Evolutionary conservation across 2,888 invertebrate species (phyloP).

Genomic region (Metallyticus violacea): DNA sequence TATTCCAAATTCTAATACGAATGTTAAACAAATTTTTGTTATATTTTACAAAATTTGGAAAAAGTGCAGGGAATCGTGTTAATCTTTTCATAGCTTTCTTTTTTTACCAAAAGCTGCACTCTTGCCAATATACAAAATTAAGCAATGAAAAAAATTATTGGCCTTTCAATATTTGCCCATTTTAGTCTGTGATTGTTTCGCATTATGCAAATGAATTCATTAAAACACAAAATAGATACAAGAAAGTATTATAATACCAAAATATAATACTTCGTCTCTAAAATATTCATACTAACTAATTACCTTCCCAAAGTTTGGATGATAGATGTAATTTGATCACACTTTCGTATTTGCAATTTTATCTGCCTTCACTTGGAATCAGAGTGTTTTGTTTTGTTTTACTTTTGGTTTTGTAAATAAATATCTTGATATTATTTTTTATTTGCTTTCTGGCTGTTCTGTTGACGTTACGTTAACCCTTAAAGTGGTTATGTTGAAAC

Average conservation of each 20-base stretch:
- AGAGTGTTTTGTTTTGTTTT: neutral
- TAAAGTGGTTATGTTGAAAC: neutral
- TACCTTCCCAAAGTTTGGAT: neutral
- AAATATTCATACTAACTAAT: neutral
- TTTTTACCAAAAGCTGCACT: too few relatives aligned
- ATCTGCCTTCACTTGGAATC: neutral
- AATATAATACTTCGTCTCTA: slow-evolving; percentile 12
- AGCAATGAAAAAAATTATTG: neutral
- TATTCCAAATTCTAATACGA: too few relatives aligned
- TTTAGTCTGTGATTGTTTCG: neutral
- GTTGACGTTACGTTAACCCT: neutral
- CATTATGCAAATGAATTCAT: too few relatives aligned
- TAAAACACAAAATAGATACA: too few relatives aligned
- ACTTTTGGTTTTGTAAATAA: neutral
- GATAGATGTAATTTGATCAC: neutral
- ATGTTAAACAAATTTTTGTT: too few relatives aligned
- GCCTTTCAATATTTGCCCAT: neutral
- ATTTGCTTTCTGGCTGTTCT: neutral
- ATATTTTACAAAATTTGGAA: too few relatives aligned
- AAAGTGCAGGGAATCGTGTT: too few relatives aligned
- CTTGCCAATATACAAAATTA: too few relatives aligned
- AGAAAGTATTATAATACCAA: too few relatives aligned
- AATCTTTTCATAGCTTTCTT: too few relatives aligned
- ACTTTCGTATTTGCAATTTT: neutral
- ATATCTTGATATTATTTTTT: neutral